Evolutionary conservation across 2,888 invertebrate species (phyloP), one percentile per base, ranked within the genome.

Genomic region (Deilephila elpenor): DNA sequence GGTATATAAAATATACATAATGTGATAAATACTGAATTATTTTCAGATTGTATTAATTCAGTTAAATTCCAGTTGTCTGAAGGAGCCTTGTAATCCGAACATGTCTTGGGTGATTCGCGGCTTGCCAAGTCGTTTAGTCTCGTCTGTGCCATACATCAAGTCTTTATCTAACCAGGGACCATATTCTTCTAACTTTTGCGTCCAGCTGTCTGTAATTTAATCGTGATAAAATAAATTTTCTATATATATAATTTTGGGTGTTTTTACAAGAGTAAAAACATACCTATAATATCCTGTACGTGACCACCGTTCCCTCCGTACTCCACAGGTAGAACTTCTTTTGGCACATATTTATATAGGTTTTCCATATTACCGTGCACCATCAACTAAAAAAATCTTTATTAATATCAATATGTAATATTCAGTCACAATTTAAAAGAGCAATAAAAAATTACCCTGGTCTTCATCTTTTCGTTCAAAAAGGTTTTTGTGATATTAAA

Each of bases 261-360:
- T 25, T 25, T 7, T 37, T 37, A 37, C n/a, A 3, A 7, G 6
- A 71, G 59, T 74, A 71, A 32, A 62, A 34, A 71, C 82, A 81
- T 81, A 95, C 95, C 93, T 73, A 89, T 88, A 64, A 95, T 86
- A 79, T 94, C 92, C 75, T 90, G 88, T 19, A 95, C 83, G 8
- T 95, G 88, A 0, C 95, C 95, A 29, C 93, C 95, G 7, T 93
- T 91, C 0, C 96, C 96, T 3, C 96, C 96, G 82, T 96, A 96
- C 83, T 96, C 96, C 20, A 84, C 84, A 0, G 96, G 96, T 71
- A 96, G 85, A 61, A 95, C 89, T 32, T 95, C 91, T 76, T 93
- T 94, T 0, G 96, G 95, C n/a, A 96, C 88, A 67, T 91, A 82
- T 78, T 96, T 88, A 79, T 95, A 93, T 5, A 96, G 88, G 8